phyloP scores from a whole-genome alignment of 2,888 invertebrate genomes.

The Volucella bombylans region DNA sequence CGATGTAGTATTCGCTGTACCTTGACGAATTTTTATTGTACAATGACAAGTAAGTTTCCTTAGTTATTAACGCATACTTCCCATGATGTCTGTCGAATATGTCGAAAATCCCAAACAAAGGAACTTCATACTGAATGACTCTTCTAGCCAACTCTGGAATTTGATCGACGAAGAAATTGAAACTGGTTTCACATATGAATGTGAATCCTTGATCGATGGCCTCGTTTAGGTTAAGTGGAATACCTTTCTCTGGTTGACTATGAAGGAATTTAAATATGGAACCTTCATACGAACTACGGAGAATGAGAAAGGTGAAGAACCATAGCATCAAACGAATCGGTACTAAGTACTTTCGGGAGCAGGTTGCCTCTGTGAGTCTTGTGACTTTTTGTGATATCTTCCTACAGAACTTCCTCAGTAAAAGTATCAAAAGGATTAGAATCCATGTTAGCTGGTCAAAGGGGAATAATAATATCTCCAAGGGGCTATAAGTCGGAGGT shows the following conservation, averaged over 20 bases:
- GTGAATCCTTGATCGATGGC: not conserved
- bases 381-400: not conserved
- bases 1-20: not conserved
- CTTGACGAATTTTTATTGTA: not conserved
- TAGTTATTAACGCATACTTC: not conserved
- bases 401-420: not conserved
- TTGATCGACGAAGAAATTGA: not conserved
- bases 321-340: not conserved
- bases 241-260: not conserved
- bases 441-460: constrained; percentile 25
- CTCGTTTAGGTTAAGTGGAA: constrained; percentile 1
- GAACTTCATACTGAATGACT: not conserved
- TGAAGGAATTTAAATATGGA: constrained; percentile 29
- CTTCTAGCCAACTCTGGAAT: not conserved
- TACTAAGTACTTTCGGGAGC: too few relatives aligned
- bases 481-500: not conserved
- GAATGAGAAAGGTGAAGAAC: constrained; percentile 7
- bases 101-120: not conserved
- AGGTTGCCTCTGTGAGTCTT: too few relatives aligned
- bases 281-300: constrained; percentile 25
- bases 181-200: not conserved
- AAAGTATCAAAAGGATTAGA: not conserved
- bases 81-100: not conserved
- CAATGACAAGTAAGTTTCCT: not conserved
- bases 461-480: constrained; percentile 8